These are phyloP conservation scores for Aphelocoma coerulescens DNA, from an alignment of 2,113 vertebrate species.

Conservation along the genomic window DNA sequence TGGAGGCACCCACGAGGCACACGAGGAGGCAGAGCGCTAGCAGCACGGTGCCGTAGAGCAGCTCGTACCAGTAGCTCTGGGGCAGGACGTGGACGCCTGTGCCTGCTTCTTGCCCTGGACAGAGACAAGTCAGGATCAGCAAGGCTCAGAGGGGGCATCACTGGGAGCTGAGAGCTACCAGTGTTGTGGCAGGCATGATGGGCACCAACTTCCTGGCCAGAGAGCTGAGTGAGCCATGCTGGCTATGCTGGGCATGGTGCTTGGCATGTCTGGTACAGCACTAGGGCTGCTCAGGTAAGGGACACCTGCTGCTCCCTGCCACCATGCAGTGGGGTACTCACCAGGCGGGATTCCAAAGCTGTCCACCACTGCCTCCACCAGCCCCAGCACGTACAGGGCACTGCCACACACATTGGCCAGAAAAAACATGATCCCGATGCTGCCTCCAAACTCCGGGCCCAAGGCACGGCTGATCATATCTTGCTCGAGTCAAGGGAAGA, in stretches of 20 bases:
- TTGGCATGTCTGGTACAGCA: not conserved
- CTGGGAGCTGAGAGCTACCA: not conserved
- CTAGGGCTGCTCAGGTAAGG: not conserved
- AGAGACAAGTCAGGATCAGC: not conserved
- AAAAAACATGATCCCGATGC: slow-evolving; percentile 93
- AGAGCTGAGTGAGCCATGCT: not conserved
- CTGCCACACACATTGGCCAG: slow-evolving; percentile 88
- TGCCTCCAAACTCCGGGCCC: slow-evolving; percentile 89
- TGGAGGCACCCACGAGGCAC: slow-evolving; percentile 86
- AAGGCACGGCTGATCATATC: slow-evolving; percentile 93
- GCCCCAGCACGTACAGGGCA: slow-evolving; percentile 84
- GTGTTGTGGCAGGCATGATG: fast-evolving
- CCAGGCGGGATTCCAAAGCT: slow-evolving; percentile 80
- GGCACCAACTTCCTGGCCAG: not conserved
- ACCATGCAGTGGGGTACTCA: not conserved
- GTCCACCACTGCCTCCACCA: slow-evolving; percentile 85
- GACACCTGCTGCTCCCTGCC: not conserved
- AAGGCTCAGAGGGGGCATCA: fast-evolving
- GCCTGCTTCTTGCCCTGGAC: not conserved
- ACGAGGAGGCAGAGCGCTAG: slow-evolving; percentile 84
- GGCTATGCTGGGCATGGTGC: fast-evolving
- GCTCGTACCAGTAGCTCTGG: slow-evolving; percentile 84
- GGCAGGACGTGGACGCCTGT: slow-evolving; percentile 72
- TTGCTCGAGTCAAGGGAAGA: slow-evolving; percentile 62
- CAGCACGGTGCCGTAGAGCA: slow-evolving; percentile 80